Conservation (phyloP, 2,797 vertebrate genomes). For the Chloroceryle inda region DNA sequence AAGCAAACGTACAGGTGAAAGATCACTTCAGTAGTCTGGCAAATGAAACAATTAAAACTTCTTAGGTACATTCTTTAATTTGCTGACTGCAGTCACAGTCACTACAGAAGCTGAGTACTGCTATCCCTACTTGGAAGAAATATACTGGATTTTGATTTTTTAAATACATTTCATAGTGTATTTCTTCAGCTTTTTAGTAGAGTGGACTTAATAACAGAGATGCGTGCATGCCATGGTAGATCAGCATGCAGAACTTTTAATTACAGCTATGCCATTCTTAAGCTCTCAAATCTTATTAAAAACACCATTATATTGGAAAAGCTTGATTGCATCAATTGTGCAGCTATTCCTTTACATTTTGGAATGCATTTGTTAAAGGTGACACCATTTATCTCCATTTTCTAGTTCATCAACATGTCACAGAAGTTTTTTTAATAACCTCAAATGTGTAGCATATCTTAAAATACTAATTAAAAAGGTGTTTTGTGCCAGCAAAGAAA, state of each 20-base stretch:
- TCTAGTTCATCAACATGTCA: neutral
- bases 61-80: neutral
- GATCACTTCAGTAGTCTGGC: neutral
- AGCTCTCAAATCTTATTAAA: slow-evolving; percentile 44
- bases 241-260: slow-evolving; percentile 50
- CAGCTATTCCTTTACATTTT: neutral
- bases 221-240: neutral
- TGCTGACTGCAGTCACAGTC: neutral
- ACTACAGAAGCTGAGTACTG: neutral
- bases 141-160: neutral
- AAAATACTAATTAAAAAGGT: slow-evolving; percentile 8
- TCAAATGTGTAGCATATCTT: neutral
- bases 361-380: slow-evolving; percentile 33
- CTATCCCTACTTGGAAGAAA: neutral
- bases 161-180: neutral
- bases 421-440: neutral
- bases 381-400: slow-evolving; percentile 44
- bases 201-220: neutral
- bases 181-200: neutral
- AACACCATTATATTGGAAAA: slow-evolving; percentile 35
- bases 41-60: neutral
- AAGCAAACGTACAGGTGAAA: neutral
- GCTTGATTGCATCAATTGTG: neutral
- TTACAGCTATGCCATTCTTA: slow-evolving; percentile 42
- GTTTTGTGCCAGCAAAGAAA: neutral